Evolutionary conservation across 2,113 vertebrate genomes (phyloP).

Genomic region (Pluvianellus socialis): DNA sequence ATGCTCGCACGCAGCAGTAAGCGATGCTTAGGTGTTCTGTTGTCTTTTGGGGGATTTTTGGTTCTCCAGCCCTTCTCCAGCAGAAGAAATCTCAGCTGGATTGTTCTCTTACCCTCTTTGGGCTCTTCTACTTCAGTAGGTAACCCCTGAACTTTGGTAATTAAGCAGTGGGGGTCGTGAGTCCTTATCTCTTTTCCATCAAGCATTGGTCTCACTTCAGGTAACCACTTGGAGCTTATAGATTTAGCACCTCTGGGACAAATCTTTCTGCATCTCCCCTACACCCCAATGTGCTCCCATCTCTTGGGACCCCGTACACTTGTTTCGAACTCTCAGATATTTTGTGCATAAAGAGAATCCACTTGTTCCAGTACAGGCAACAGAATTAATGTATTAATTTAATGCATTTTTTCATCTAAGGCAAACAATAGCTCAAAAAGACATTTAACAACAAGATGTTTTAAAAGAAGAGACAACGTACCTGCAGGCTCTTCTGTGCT

Average conservation of each 20-base stretch:
- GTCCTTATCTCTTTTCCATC: not conserved
- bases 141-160: not conserved
- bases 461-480: slow-evolving; percentile 46
- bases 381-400: not conserved
- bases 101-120: not conserved
- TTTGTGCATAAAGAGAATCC: not conserved
- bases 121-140: not conserved
- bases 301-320: not conserved
- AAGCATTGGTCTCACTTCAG: not conserved
- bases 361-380: too few species aligned
- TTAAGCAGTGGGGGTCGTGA: not conserved
- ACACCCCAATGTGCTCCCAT: fast-evolving
- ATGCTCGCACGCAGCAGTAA: not conserved
- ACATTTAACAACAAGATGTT: not conserved
- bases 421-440: too few species aligned
- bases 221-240: too few species aligned
- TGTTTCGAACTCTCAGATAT: not conserved
- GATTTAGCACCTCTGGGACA: not conserved
- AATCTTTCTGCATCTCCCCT: not conserved
- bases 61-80: not conserved
- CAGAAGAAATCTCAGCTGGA: not conserved
- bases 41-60: not conserved
- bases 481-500: slow-evolving; percentile 91
- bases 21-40: not conserved
- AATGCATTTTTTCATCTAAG: not conserved